Evolutionary conservation across 35 echinoderm and acorn worm species (phyloP), one percentile per base, ranked within the genome.

Genomic region (Heliocidaris tuberculata): DNA sequence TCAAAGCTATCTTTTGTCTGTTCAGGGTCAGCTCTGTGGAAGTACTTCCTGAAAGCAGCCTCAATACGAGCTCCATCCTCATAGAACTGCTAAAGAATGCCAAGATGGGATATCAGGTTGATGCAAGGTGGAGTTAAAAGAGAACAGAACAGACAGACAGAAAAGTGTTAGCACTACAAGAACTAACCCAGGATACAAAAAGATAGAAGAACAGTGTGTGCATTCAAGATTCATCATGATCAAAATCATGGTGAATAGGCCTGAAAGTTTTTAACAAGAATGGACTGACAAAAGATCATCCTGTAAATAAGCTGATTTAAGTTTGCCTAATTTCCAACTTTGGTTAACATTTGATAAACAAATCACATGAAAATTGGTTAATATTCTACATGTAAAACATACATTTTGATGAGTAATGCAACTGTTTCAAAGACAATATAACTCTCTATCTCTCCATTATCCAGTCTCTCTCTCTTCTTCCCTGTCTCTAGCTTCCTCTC

Each of bases 1-100:
- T 99, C 98, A 93, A 94, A 97, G 65, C 97, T 97, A 86, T 99
- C 96, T 87, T 95, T 93, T 6, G 12, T 86, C 93, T 97, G 98
- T 19, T 97, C 98, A 35, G 95, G 95, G 86, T 95, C 96, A 21
- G 97, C 98, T 93, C 98, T 61, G 94, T 99, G 96, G 87, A 99
- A 99, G 93, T 99, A 99, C 54, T 99, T 99, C 47, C 97, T 94
- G 88, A 99, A 97, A 86, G 96, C 98, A 31, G 98, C 98, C 94
- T 99, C 98, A 56, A 99, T 99, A 21, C 98, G 90, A 16, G 98
- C 98, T 47, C 98, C 98, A 94, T 99, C 98, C 92, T 99, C 97
- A 95, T 94, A 97, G 96, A 99, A 99, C 98, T 99, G 98, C 98
- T 99, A 88, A 87, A 85, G 86, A 94, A 60, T 47, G 31, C 48